A percentile compares a stretch with the other conserved stretches of the same genome.
Evolutionary conservation across 2,113 vertebrate genomes (phyloP).

Genomic region (Mustela lutreola): DNA sequence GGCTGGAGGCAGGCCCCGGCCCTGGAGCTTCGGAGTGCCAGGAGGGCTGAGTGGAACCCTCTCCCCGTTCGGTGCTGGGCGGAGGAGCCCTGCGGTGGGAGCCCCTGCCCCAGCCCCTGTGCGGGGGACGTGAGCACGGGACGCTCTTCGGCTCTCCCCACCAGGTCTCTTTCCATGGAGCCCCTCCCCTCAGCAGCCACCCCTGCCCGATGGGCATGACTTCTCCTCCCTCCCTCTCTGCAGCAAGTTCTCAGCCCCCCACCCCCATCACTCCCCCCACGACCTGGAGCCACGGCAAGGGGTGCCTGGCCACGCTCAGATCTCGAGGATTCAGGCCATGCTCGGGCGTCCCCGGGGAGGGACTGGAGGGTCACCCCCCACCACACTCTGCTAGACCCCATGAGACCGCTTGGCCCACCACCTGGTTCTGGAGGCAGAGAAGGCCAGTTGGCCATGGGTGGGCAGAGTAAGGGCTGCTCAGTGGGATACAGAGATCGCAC

Average conservation of each 20-base stretch:
- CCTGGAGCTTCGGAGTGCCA: background rate
- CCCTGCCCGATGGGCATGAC: accelerated
- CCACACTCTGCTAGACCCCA: background rate
- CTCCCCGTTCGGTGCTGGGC: accelerated
- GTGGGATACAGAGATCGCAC: background rate
- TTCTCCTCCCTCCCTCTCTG: background rate
- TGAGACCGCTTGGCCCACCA: accelerated
- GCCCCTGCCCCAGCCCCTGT: too few species aligned
- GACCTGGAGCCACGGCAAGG: background rate
- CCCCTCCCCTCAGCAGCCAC: background rate
- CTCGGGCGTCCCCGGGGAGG: too few species aligned
- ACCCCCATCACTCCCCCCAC: accelerated
- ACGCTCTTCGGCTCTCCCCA: accelerated
- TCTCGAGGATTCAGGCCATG: background rate
- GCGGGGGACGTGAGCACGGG: background rate
- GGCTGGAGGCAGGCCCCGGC: too few species aligned
- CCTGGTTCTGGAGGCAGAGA: background rate
- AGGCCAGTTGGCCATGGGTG: accelerated
- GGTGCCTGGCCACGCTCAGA: background rate
- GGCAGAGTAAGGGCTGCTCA: too few species aligned
- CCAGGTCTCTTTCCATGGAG: accelerated
- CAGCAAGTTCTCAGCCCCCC: too few species aligned
- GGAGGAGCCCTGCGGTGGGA: too few species aligned
- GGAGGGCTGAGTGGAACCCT: background rate
- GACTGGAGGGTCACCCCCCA: background rate